A percentile compares a stretch with the other conserved stretches of the same genome.
These are phyloP conservation scores for Spatulosminthurus flaviceps DNA, from an alignment of 2,888 invertebrate genomes.

Conservation along the genomic window DNA sequence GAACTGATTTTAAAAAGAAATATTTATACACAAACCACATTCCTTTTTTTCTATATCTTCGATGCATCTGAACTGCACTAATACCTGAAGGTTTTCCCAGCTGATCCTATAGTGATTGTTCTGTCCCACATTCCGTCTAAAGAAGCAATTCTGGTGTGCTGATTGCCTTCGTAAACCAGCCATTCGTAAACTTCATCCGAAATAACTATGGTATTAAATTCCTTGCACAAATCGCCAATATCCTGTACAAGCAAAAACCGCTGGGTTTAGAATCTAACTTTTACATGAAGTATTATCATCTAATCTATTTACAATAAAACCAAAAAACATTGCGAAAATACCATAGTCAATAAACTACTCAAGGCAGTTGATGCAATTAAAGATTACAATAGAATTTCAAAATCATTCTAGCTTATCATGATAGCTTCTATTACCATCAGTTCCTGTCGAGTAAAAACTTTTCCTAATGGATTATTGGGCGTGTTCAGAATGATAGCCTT, in stretches of 20 bases:
- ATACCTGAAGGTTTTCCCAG: constrained; percentile 69
- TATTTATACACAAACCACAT: too few species aligned
- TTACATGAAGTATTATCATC: too few species aligned
- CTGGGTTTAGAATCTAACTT: neutral
- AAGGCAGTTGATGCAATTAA: too few species aligned
- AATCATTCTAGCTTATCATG: neutral
- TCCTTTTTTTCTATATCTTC: too few species aligned
- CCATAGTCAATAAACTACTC: too few species aligned
- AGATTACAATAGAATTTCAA: neutral
- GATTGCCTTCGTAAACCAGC: constrained; percentile 84
- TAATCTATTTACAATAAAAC: too few species aligned
- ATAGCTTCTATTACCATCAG: constrained; percentile 50
- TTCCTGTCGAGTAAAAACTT: constrained; percentile 80
- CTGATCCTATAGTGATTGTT: constrained; percentile 72
- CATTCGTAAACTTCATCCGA: constrained; percentile 96
- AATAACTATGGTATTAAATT: constrained; percentile 89
- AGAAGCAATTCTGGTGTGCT: constrained; percentile 85
- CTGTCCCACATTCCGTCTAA: constrained; percentile 71
- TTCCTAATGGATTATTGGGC: constrained; percentile 97
- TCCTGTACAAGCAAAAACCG: constrained; percentile 67
- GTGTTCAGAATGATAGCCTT: constrained; percentile 97
- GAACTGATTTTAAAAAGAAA: too few species aligned
- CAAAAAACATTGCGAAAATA: too few species aligned
- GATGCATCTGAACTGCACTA: neutral
- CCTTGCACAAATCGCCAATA: constrained; percentile 89